Evolutionary conservation across 2,113 vertebrate genomes (phyloP).

Genomic region (Drymodes brunneopygia): DNA sequence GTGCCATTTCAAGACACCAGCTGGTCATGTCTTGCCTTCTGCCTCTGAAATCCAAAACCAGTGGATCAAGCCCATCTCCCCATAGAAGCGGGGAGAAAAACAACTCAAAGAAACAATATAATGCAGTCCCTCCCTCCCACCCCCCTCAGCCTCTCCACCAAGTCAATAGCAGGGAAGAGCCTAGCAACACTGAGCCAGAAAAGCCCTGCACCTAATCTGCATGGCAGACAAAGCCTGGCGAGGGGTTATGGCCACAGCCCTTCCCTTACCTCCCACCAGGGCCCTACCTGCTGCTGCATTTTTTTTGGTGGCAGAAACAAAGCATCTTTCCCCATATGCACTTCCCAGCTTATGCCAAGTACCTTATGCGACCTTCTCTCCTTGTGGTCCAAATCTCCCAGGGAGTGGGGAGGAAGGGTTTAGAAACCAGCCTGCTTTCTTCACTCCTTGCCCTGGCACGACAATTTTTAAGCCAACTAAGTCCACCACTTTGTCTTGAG

Average conservation of each 20-base stretch:
- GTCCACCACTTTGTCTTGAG: neutral
- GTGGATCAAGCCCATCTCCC: conserved; percentile 53
- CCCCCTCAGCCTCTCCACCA: conserved; percentile 33
- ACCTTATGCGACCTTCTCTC: conserved; percentile 47
- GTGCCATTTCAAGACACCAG: conserved; percentile 80
- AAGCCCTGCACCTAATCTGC: conserved; percentile 64
- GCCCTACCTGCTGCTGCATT: conserved; percentile 3
- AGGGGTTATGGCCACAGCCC: conserved; percentile 43
- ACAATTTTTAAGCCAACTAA: neutral
- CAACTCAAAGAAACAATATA: conserved; percentile 50
- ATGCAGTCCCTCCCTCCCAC: neutral
- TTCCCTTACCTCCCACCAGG: neutral
- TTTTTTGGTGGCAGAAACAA: neutral
- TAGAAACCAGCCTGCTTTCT: conserved; percentile 13
- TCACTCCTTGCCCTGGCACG: neutral
- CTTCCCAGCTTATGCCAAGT: conserved; percentile 29
- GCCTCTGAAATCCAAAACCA: conserved; percentile 74
- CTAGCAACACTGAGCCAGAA: conserved; percentile 47
- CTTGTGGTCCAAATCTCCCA: neutral
- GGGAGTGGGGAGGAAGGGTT: neutral
- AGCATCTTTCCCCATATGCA: conserved; percentile 13
- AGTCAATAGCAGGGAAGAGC: conserved; percentile 50
- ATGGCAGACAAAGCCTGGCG: conserved; percentile 60
- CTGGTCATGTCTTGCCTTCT: conserved; percentile 78
- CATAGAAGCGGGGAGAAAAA: conserved; percentile 25